These are phyloP conservation scores for Xestia xanthographa DNA, from an alignment of 2,888 invertebrate species.

Conservation along the genomic window DNA sequence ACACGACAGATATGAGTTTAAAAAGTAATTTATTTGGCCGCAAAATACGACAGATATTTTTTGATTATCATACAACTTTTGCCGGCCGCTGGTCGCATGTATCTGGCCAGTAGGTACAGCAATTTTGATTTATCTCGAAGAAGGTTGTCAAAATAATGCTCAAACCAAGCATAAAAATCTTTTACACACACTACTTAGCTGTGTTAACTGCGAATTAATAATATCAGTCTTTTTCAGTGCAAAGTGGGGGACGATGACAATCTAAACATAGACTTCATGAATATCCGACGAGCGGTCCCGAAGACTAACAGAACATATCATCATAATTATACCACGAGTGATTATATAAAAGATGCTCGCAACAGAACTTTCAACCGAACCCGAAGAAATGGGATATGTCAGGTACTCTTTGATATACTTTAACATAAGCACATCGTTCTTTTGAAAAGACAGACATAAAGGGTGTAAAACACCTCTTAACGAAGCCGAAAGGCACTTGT, in stretches of 20 bases:
- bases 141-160: too few species aligned
- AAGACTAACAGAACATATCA: slow-evolving; percentile 21
- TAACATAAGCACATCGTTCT: background rate
- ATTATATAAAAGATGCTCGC: slow-evolving; percentile 17
- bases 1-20: too few species aligned
- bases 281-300: slow-evolving; percentile 3
- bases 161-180: too few species aligned
- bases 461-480: too few species aligned
- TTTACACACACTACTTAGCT: background rate
- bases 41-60: too few species aligned
- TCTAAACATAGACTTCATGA: background rate
- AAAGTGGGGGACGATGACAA: background rate
- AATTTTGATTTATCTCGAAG: too few species aligned
- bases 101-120: too few species aligned
- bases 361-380: slow-evolving; percentile 10
- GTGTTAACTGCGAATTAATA: background rate
- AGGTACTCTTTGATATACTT: slow-evolving; percentile 4
- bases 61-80: too few species aligned
- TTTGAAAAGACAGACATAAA: background rate
- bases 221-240: slow-evolving; percentile 32
- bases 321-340: slow-evolving; percentile 23
- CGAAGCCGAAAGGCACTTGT: too few species aligned
- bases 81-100: too few species aligned
- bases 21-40: too few species aligned
- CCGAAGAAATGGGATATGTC: slow-evolving; percentile 35